phyloP scores from a whole-genome alignment of 1,140 invertebrate species.

The Rhysida immarginata region DNA sequence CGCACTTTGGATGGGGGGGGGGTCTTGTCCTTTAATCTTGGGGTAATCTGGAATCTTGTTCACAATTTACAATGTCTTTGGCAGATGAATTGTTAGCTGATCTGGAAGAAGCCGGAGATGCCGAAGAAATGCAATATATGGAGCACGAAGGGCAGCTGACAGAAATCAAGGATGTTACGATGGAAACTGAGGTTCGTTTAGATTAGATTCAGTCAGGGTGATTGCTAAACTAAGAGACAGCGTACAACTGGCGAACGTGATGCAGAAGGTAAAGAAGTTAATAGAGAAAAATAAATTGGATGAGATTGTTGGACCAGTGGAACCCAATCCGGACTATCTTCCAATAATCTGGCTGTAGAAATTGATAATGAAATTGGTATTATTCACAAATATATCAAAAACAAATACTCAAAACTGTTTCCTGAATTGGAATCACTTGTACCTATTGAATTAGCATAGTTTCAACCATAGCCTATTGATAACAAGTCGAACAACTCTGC shows the following conservation, averaged over 20 bases:
- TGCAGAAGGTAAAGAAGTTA: constrained; percentile 60
- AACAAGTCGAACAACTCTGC: no score
- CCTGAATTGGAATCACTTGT: constrained; percentile 95
- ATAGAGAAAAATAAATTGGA: constrained; percentile 47
- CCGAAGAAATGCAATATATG: constrained; percentile 27
- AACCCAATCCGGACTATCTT: constrained; percentile 89
- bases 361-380: no score
- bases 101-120: constrained; percentile 76
- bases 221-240: constrained; percentile 67
- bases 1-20: no score
- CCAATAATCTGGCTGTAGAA: constrained; percentile 86
- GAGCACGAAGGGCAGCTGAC: constrained; percentile 18
- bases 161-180: constrained; percentile 24
- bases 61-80: no score
- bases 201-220: constrained; percentile 62
- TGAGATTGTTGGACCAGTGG: constrained; percentile 67
- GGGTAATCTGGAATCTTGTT: no score
- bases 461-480: no score
- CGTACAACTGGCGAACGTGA: constrained; percentile 45
- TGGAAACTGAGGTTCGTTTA: constrained; percentile 35
- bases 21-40: no score
- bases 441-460: constrained; percentile 83
- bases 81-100: constrained; percentile 89
- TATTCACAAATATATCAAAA: constrained; percentile 91
- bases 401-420: constrained; percentile 96